Evolutionary conservation across 2,113 vertebrate species (phyloP).

Genomic region (Chaetops frenatus): DNA sequence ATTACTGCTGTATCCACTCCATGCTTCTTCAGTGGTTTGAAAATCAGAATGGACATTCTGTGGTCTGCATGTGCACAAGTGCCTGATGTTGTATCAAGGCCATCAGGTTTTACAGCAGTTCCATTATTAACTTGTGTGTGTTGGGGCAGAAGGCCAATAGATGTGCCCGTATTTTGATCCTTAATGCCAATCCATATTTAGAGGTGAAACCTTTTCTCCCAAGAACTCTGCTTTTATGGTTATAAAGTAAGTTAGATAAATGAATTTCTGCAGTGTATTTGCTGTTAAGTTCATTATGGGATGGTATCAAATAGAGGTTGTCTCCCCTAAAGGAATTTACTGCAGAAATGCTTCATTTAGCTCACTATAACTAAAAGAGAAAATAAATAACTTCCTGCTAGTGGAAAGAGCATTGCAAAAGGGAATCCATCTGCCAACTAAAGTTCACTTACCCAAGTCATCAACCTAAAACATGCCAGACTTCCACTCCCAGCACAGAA

Average conservation of each 20-base stretch:
- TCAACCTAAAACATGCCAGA: background rate
- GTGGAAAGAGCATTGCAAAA: background rate
- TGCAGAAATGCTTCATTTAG: background rate
- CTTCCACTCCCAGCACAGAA: background rate
- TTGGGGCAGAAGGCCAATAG: background rate
- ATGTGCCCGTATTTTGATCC: background rate
- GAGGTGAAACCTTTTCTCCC: conserved; percentile 9
- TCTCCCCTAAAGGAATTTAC: conserved; percentile 31
- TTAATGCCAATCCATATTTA: conserved; percentile 21
- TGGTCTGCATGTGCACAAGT: background rate
- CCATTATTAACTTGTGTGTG: background rate
- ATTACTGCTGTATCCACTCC: background rate
- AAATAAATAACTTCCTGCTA: background rate
- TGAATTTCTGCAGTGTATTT: conserved; percentile 35
- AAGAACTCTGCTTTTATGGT: conserved; percentile 28
- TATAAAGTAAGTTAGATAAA: conserved; percentile 51
- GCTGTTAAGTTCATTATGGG: conserved; percentile 53
- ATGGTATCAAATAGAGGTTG: conserved; percentile 14
- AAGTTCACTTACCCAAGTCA: background rate
- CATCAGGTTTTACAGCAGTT: background rate
- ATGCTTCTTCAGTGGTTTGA: background rate
- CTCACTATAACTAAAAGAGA: background rate
- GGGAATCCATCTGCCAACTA: background rate
- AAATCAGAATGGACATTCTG: background rate
- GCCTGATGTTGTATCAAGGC: background rate